Conservation (phyloP, 2,113 vertebrate species). For the Origma solitaria region DNA sequence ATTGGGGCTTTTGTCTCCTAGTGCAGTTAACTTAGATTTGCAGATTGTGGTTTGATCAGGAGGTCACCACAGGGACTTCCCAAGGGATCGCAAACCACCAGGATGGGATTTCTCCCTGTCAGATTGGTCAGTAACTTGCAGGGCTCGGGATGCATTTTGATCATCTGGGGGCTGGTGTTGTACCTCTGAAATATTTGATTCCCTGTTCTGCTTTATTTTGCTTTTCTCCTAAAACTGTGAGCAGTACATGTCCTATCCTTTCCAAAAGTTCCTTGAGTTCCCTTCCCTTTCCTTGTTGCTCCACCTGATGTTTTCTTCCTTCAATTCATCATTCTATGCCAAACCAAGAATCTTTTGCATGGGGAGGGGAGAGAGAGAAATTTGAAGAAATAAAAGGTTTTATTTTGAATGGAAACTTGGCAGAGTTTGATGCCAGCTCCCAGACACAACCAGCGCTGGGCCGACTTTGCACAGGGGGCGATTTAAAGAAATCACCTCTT, state of each 20-base stretch:
- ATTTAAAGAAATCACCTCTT: not conserved
- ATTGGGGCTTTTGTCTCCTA: not conserved
- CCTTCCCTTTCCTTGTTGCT: not conserved
- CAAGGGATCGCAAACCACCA: not conserved
- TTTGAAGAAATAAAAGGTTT: slow-evolving; percentile 43
- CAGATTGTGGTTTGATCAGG: not conserved
- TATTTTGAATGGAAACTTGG: slow-evolving; percentile 60
- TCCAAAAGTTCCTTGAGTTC: not conserved
- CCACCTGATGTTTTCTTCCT: not conserved
- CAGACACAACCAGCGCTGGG: not conserved
- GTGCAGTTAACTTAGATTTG: not conserved
- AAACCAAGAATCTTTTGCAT: slow-evolving; percentile 5
- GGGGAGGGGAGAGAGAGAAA: not conserved
- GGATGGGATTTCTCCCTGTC: not conserved
- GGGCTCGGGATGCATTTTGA: not conserved
- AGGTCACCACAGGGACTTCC: not conserved
- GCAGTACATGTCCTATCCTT: slow-evolving; percentile 6
- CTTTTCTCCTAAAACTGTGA: not conserved
- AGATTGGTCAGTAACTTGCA: not conserved
- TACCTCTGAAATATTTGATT: not conserved
- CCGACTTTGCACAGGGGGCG: not conserved
- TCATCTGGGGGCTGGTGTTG: not conserved
- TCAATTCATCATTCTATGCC: not conserved
- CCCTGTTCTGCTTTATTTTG: slow-evolving; percentile 13
- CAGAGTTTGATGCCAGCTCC: slow-evolving; percentile 17